Percentiles rank a stretch among this genome's conserved stretches.
Evolutionary conservation across 2,797 vertebrate species (phyloP).

Genomic region (Myotis myotis): DNA sequence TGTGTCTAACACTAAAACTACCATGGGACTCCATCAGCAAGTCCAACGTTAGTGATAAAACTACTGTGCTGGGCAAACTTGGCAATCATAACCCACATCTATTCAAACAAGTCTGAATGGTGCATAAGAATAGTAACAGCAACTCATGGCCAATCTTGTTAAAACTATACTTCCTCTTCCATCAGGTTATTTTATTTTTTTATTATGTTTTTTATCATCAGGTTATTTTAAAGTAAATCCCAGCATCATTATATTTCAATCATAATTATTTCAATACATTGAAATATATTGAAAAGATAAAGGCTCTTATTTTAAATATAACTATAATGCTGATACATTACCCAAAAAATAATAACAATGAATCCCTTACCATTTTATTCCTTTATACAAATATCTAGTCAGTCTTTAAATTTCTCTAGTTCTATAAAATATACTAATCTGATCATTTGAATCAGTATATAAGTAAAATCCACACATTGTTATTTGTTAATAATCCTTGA

Average conservation of each 20-base stretch:
- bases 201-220: neutral
- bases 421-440: neutral
- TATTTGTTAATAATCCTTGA: neutral
- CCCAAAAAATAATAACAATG: neutral
- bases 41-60: slow-evolving; percentile 88
- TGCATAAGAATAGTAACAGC: slow-evolving; percentile 80
- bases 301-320: neutral
- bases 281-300: neutral
- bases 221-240: slow-evolving; percentile 26
- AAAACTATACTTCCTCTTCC: neutral
- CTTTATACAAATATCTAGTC: neutral
- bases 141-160: neutral
- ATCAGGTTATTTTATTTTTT: neutral
- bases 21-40: slow-evolving; percentile 90
- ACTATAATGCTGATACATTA: neutral
- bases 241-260: slow-evolving; percentile 6
- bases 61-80: slow-evolving; percentile 91
- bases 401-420: neutral
- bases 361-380: neutral
- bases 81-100: slow-evolving; percentile 86
- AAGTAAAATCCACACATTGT: neutral
- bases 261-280: neutral
- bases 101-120: slow-evolving; percentile 84
- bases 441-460: neutral
- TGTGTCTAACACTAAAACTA: slow-evolving; percentile 92